Evolutionary conservation across 2,888 invertebrate species (phyloP).

Genomic region (Nephrotoma appendiculata): DNA sequence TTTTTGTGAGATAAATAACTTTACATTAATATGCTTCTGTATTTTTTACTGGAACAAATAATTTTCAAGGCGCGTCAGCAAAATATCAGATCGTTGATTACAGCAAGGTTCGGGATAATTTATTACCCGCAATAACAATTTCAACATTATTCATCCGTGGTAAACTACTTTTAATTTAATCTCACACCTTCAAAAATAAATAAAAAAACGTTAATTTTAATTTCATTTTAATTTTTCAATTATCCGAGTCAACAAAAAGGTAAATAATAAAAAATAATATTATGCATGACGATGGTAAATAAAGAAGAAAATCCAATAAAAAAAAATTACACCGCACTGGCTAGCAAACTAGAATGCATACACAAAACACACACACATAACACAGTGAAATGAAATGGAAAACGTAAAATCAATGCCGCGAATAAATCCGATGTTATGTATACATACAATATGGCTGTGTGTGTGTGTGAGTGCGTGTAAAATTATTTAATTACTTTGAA

Average conservation of each 20-base stretch:
- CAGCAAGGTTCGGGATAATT: not conserved
- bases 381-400: not conserved
- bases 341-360: not conserved
- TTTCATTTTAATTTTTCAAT: not conserved
- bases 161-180: not conserved
- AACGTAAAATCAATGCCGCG: not conserved
- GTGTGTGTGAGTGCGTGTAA: not conserved
- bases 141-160: not conserved
- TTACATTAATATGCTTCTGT: too few relatives aligned
- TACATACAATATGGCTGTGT: not conserved
- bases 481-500: not conserved
- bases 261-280: not conserved
- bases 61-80: too few relatives aligned
- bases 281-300: not conserved
- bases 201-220: not conserved
- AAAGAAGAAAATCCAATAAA: not conserved
- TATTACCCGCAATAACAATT: not conserved
- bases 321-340: not conserved
- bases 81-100: too few relatives aligned
- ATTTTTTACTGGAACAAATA: too few relatives aligned
- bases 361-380: not conserved
- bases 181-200: not conserved
- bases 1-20: too few relatives aligned
- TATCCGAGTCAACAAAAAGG: not conserved
- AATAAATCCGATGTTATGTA: not conserved